Base-by-base conservation (phyloP, 2,888 invertebrate genomes). In the Drosophila vallismaia region DNA sequence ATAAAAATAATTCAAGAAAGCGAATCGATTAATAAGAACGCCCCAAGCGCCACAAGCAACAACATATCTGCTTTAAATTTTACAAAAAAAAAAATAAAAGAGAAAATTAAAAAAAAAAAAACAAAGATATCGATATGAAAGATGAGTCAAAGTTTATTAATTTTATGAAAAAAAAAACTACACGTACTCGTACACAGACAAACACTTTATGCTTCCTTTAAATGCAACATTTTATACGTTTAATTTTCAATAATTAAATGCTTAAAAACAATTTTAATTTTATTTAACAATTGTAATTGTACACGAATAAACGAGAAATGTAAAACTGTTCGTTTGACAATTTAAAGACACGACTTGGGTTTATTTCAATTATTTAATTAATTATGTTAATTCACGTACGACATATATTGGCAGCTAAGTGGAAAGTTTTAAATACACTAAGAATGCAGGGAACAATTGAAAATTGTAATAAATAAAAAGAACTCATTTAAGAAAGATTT, bases 21-120 rank as follows among this genome's bases (percentile, higher is more conserved):
- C 51, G 49, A 70, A 77, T 67, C 60, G 69, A 67, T 52, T 56
- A 28, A 46, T 26, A 24, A 64, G 45, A 54, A 50, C 45, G 77
- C 74, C 74, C 75, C 77, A 87, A 85, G 83, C 86, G 85, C 75
- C 86, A 86, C 86, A 83, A 77, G 80, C 79, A 88, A 79, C 74
- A 77, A 88, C 89, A 86, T 89, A 84, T 89, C 89, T 88, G 88
- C 89, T 86, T 86, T 77, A 75, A 74, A 76, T 77, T 87, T 78
- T 72, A 77, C 71, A 75, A 72, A 73, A 80, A 62, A 48, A 48
- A 49, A 49, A 24, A n/a, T n/a, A n/a, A 40, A 44, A 46, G 38
- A 58, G 38, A 56, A 59, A 45, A 19, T 14, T 42, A 19, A 42
- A 64, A 48, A 42, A 24, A 54, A 19, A 71, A 31, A 57, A 58